phyloP scores from a whole-genome alignment of 2,113 vertebrate species.

The Brachirus orientalis region DNA sequence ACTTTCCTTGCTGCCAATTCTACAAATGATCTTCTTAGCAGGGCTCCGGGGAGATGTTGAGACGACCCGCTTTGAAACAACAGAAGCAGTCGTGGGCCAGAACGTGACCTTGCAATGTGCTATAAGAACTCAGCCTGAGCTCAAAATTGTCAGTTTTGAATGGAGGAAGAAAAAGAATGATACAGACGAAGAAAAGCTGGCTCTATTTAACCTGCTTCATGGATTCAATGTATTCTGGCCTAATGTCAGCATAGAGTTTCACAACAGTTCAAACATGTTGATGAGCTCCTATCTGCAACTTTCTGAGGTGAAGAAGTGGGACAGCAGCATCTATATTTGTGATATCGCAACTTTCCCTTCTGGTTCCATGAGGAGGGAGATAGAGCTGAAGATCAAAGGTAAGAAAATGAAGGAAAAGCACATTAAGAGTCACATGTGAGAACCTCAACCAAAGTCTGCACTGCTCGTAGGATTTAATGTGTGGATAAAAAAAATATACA shows the following conservation, averaged over 20 bases:
- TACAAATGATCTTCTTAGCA: slow-evolving; percentile 59
- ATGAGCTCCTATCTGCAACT: slow-evolving; percentile 53
- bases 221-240: rapidly evolving
- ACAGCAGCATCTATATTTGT: slow-evolving; percentile 69
- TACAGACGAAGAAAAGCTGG: slow-evolving; percentile 41
- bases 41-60: slow-evolving; percentile 24
- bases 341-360: slow-evolving; percentile 52
- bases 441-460: not conserved
- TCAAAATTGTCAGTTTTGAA: slow-evolving; percentile 47
- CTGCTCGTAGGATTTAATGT: not conserved
- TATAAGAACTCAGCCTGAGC: rapidly evolving
- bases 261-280: rapidly evolving
- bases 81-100: slow-evolving; percentile 62
- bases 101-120: slow-evolving; percentile 60
- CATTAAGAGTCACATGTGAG: too few relatives aligned
- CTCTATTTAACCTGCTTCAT: rapidly evolving
- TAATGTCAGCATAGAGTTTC: slow-evolving; percentile 21
- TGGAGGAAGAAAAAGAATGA: slow-evolving; percentile 53
- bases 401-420: slow-evolving; percentile 10
- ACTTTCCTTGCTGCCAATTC: slow-evolving; percentile 35
- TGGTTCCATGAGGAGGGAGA: slow-evolving; percentile 29
- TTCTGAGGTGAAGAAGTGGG: slow-evolving; percentile 3
- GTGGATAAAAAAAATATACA: not conserved
- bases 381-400: slow-evolving; percentile 70
- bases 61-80: not conserved